Conservation (phyloP, 2,113 vertebrate species). For the Xiphophorus hellerii region DNA sequence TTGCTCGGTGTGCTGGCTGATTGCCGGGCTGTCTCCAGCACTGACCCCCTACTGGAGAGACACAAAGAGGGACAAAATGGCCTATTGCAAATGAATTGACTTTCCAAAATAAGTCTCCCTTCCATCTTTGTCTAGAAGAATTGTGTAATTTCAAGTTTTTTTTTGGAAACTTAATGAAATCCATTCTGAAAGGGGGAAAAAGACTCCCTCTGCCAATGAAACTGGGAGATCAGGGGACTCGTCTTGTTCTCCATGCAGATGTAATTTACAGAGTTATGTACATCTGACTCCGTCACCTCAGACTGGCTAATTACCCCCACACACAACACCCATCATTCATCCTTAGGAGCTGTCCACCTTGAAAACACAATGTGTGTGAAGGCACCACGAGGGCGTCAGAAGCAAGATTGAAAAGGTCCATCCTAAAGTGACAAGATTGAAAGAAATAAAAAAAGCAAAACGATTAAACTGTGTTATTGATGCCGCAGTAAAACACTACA, state of each 20-base stretch:
- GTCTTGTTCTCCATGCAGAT: too few relatives aligned
- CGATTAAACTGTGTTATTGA: not conserved
- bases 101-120: conserved; percentile 48
- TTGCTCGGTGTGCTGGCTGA: conserved; percentile 62
- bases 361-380: conserved; percentile 32
- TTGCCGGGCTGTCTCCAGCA: conserved; percentile 54
- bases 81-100: conserved; percentile 45
- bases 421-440: not conserved
- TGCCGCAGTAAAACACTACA: not conserved
- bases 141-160: conserved; percentile 22
- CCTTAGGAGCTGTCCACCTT: conserved; percentile 40
- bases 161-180: conserved; percentile 22
- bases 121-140: conserved; percentile 4
- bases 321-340: conserved; percentile 48
- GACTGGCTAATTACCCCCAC: conserved; percentile 34
- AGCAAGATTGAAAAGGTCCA: conserved; percentile 7
- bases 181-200: conserved; percentile 5
- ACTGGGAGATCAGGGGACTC: too few relatives aligned
- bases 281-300: conserved; percentile 22
- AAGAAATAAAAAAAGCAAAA: not conserved
- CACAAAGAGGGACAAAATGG: conserved; percentile 55
- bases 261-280: conserved; percentile 4
- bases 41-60: conserved; percentile 51
- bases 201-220: not conserved
- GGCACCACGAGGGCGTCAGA: conserved; percentile 24